These are phyloP conservation scores for Phylloscopus trochiloides DNA, from an alignment of 2,113 vertebrate genomes.

Conservation along the genomic window DNA sequence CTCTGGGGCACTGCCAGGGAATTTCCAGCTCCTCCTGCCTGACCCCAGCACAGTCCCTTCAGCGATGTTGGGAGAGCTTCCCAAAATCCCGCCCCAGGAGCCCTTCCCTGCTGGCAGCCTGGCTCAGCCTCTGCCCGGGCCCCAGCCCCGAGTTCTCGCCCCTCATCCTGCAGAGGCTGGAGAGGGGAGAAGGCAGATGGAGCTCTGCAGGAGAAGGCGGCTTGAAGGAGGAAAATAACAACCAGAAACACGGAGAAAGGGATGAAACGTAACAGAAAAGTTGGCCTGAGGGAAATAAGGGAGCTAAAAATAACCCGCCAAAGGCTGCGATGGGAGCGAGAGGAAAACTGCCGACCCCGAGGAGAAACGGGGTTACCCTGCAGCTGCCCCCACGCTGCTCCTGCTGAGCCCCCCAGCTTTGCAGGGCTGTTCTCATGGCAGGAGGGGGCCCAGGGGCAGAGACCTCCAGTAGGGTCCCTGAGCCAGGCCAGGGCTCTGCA, in stretches of 20 bases:
- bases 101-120: neutral
- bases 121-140: neutral
- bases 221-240: constrained; percentile 15
- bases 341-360: neutral
- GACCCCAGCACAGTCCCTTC: neutral
- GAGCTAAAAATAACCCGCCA: constrained; percentile 33
- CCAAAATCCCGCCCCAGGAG: neutral
- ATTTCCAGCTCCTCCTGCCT: constrained; percentile 39
- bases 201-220: neutral
- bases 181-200: neutral
- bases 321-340: neutral
- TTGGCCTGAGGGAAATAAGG: constrained; percentile 53
- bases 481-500: rapidly evolving
- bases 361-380: neutral
- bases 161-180: neutral
- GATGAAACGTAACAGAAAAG: constrained; percentile 51
- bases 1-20: neutral
- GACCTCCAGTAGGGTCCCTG: rapidly evolving
- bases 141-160: neutral
- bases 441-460: rapidly evolving
- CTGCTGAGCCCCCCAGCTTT: neutral
- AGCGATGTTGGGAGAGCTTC: neutral
- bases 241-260: constrained; percentile 17
- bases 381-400: neutral
- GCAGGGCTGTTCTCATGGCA: neutral